Base-by-base conservation (phyloP, 2,797 vertebrate species). In the Sylvilagus floridanus region DNA sequence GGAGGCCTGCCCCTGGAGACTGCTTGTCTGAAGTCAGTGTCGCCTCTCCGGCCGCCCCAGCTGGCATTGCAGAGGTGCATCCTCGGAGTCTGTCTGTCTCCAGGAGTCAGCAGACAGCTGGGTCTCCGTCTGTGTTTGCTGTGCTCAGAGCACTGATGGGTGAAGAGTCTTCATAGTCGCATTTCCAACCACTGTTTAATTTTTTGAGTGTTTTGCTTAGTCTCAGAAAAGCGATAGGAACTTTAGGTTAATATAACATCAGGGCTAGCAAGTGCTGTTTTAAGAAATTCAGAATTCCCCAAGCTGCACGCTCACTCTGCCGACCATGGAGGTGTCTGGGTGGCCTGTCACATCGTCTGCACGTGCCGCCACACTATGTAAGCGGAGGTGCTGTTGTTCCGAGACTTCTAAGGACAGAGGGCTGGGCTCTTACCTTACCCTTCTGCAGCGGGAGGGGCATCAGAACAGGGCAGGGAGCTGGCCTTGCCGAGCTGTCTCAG, bases 41-140 rank as follows among this genome's bases (percentile, higher is more conserved):
- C 2, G 13, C 0, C 14, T 2, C 32, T 13, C 11, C 21, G 5
- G 3, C 2, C 8, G 32, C 26, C 30, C 26, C 13, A 24, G 4
- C 0, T 12, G 0, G 28, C 0, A 6, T 2, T 19, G 7, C 30
- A 10, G 1, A 4, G 5, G 69, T 17, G 4, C 19, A 0, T 35
- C 24, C 10, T 24, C 42, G 7, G 42, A 42, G 42, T 42, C 42
- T 42, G 42, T 42, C 42, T 47, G 42, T 47, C 42, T 47, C 42
- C 42, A 47, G 42, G 26, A 71, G 54, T 17, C 66, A 5, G 3
- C 0, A 0, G 17, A 11, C 16, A 35, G 54, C 21, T 2, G 13
- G 26, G 30, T 60, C 50, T 52, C 35, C n/a, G n/a, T 63, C 22
- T 88, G 19, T 17, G 4, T 17, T 14, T 7, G 88, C 28, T 28